Percentiles rank a stretch among this genome's conserved stretches.
Evolutionary conservation across 2,113 vertebrate genomes (phyloP).

Genomic region (Sinocyclocheilus maitianheensis): DNA sequence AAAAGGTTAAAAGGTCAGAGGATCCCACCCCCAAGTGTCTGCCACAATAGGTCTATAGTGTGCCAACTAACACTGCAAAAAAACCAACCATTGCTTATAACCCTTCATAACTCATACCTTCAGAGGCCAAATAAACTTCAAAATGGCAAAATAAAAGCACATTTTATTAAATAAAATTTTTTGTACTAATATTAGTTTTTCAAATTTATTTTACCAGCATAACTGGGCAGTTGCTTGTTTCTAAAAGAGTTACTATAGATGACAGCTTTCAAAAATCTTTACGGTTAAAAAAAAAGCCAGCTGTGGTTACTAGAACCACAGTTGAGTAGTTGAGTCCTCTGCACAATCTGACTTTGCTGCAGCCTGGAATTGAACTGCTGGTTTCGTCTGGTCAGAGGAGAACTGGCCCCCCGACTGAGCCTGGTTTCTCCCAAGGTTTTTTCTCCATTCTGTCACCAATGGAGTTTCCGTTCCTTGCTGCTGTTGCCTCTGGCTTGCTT

Average conservation of each 20-base stretch:
- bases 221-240: background rate
- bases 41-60: background rate
- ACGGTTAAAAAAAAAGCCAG: background rate
- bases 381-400: too few species aligned
- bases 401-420: too few species aligned
- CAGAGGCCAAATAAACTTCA: background rate
- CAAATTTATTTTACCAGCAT: background rate
- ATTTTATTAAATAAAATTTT: background rate
- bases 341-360: too few species aligned
- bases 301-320: background rate
- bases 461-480: too few species aligned
- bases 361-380: too few species aligned
- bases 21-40: background rate
- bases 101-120: background rate
- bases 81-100: background rate
- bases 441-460: too few species aligned
- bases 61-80: background rate
- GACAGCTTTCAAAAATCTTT: background rate
- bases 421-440: too few species aligned
- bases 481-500: too few species aligned
- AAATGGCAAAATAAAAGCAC: background rate
- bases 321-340: too few species aligned
- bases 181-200: too few species aligned
- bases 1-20: conserved; percentile 6
- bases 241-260: background rate